These are phyloP conservation scores for Nixonia krombeini DNA, from an alignment of 1,140 invertebrate species.

Conservation along the genomic window DNA sequence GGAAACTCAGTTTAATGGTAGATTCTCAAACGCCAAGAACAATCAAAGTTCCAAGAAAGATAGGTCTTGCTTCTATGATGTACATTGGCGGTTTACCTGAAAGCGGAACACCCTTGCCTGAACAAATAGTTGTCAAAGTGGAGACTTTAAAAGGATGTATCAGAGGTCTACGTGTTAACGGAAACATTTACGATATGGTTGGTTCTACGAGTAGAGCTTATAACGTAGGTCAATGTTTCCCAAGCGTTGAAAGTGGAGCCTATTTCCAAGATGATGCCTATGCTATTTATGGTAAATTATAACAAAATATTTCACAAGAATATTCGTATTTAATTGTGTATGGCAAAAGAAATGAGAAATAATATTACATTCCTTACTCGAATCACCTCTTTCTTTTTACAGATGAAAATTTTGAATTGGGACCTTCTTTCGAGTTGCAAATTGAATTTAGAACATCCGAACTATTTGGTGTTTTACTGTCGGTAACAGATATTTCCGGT, in stretches of 20 bases:
- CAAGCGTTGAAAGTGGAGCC: conserved; percentile 86
- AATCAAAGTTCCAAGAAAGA: conserved; percentile 78
- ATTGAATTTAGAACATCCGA: conserved; percentile 89
- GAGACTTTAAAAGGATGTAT: conserved; percentile 89
- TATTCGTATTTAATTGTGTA: too few relatives aligned
- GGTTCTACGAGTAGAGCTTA: conserved; percentile 77
- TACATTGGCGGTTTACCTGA: conserved; percentile 85
- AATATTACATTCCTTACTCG: conserved; percentile 6
- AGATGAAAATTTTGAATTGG: conserved; percentile 82
- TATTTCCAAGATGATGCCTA: conserved; percentile 89
- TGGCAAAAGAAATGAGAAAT: too few relatives aligned
- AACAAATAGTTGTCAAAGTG: conserved; percentile 75
- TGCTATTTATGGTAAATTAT: conserved; percentile 86
- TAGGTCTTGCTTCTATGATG: conserved; percentile 79
- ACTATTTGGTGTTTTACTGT: conserved; percentile 84
- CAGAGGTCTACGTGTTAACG: conserved; percentile 81
- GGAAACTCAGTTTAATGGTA: conserved; percentile 78
- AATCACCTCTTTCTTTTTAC: conserved; percentile 51
- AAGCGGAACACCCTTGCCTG: conserved; percentile 70
- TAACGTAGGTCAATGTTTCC: conserved; percentile 89
- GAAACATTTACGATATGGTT: conserved; percentile 81
- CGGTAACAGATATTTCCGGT: conserved; percentile 76
- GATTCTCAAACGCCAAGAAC: conserved; percentile 76
- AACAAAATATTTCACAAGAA: too few relatives aligned
- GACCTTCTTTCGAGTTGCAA: conserved; percentile 79